Conservation (phyloP, 2,113 vertebrate genomes). For the Mastomys coucha region DNA sequence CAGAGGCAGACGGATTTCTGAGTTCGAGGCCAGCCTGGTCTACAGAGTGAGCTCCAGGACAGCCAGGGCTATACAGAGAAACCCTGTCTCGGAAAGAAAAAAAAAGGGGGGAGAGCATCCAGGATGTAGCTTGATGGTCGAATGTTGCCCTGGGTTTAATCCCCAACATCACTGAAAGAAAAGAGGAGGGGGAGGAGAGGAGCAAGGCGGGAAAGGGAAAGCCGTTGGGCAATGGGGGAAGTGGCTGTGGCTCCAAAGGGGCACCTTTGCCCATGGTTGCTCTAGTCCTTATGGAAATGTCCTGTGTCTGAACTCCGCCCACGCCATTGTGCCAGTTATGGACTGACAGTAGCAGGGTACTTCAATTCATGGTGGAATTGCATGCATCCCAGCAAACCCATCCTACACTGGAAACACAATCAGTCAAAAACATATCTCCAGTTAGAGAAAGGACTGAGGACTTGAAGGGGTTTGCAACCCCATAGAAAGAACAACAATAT, state of each 20-base stretch:
- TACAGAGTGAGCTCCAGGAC: no score
- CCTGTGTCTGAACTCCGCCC: not conserved
- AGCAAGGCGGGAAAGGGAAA: not conserved
- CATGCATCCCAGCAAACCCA: not conserved
- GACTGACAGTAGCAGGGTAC: not conserved
- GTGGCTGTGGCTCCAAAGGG: not conserved
- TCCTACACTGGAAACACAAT: no score
- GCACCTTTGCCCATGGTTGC: not conserved
- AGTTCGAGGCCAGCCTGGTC: no score
- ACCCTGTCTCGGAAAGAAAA: no score
- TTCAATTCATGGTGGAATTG: not conserved
- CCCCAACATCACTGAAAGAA: not conserved
- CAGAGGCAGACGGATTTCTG: no score
- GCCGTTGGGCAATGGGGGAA: no score
- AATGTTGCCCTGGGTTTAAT: not conserved
- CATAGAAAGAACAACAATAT: no score
- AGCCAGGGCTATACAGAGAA: no score
- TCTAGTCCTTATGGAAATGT: not conserved
- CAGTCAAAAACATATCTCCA: not conserved
- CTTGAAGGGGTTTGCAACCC: no score
- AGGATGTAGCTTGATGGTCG: not conserved
- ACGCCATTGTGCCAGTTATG: not conserved
- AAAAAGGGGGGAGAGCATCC: accelerated
- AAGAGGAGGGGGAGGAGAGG: accelerated
- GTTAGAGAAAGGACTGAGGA: no score